A percentile compares a stretch with the other conserved stretches of the same genome.
Conservation (phyloP, 1,140 invertebrate species). For the Cherax quadricarinatus region DNA sequence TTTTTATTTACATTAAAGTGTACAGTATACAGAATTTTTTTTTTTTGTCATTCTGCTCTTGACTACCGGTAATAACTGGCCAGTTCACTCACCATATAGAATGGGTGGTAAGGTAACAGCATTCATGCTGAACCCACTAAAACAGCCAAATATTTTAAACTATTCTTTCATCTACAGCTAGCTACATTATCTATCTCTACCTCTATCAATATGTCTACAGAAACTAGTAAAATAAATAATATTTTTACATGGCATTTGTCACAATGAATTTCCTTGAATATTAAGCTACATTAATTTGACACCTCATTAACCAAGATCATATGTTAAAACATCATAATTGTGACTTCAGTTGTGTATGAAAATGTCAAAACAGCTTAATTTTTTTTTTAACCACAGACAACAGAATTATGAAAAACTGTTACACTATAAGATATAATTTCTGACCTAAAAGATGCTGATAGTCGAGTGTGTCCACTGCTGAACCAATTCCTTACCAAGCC, state of each 20-base stretch:
- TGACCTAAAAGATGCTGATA: not conserved
- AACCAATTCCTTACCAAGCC: not conserved
- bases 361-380: no score
- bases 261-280: constrained; percentile 16
- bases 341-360: no score
- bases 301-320: constrained; percentile 4
- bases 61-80: not conserved
- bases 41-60: not conserved
- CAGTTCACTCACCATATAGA: not conserved
- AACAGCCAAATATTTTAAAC: constrained; percentile 10
- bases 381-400: not conserved
- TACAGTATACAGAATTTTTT: not conserved
- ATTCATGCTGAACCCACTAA: not conserved
- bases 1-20: not conserved
- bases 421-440: not conserved
- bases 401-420: not conserved
- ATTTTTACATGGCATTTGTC: not conserved
- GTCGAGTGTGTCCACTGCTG: not conserved
- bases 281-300: constrained; percentile 20
- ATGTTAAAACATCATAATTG: not conserved
- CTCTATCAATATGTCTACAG: not conserved
- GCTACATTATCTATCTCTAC: not conserved
- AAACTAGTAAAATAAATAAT: not conserved
- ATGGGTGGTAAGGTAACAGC: not conserved
- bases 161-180: constrained; percentile 1